These are phyloP conservation scores for Xyrauchen texanus DNA, from an alignment of 2,113 vertebrate genomes.

Conservation along the genomic window DNA sequence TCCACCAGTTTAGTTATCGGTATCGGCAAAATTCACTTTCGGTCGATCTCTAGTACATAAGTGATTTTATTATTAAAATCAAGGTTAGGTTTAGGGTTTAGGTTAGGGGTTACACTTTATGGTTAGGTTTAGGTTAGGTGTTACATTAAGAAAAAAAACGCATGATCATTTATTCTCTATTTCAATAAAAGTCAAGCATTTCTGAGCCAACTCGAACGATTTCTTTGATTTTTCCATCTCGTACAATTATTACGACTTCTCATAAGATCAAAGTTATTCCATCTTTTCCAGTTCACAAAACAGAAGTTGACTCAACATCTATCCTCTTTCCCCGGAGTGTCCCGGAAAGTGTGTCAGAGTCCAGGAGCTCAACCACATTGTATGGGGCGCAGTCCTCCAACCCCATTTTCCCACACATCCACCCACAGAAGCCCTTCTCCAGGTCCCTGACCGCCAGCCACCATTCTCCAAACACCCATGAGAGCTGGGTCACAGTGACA, in stretches of 20 bases:
- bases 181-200: no score
- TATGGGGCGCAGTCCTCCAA: conserved; percentile 86
- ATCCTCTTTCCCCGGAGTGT: conserved; percentile 77
- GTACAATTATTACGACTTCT: no score
- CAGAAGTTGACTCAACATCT: conserved; percentile 77
- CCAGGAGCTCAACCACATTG: conserved; percentile 83
- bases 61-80: no score
- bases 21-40: no score
- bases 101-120: no score
- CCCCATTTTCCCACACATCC: conserved; percentile 84
- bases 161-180: no score
- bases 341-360: conserved; percentile 82
- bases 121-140: no score
- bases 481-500: conserved; percentile 78
- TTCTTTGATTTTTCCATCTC: not conserved
- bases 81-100: no score
- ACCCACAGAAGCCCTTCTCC: conserved; percentile 88
- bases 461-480: conserved; percentile 84
- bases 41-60: no score
- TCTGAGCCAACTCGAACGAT: no score
- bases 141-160: no score
- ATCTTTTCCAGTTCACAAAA: conserved; percentile 58
- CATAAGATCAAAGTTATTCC: not conserved
- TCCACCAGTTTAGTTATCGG: no score
- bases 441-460: conserved; percentile 82